A percentile compares a stretch with the other conserved stretches of the same genome.
Conservation (phyloP, 2,113 vertebrate species). For the Melanostigma gelatinosum region DNA sequence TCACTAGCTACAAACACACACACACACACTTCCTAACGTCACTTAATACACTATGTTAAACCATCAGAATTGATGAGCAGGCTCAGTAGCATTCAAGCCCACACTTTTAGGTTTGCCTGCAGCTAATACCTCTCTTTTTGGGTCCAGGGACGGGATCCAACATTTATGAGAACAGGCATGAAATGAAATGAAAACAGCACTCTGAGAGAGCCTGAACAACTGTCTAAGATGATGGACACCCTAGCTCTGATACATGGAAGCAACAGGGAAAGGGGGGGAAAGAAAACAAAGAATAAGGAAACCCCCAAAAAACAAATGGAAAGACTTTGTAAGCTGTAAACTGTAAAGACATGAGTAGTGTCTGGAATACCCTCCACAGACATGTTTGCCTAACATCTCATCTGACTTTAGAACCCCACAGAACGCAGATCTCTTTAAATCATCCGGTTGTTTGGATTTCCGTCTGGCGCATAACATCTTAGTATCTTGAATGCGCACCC, state of each 20-base stretch:
- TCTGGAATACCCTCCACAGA: constrained; percentile 31
- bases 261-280: neutral
- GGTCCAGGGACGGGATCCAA: constrained; percentile 55
- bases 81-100: constrained; percentile 37
- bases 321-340: constrained; percentile 31
- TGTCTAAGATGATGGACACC: constrained; percentile 58
- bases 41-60: constrained; percentile 42
- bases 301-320: constrained; percentile 35
- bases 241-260: constrained; percentile 11
- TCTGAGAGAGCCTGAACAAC: constrained; percentile 37
- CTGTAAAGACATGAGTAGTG: constrained; percentile 46
- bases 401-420: constrained; percentile 51
- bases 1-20: neutral
- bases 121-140: constrained; percentile 53
- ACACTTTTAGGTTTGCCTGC: constrained; percentile 48
- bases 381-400: constrained; percentile 58
- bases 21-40: neutral
- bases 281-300: constrained; percentile 5
- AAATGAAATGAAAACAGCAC: constrained; percentile 63
- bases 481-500: constrained; percentile 29
- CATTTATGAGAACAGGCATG: constrained; percentile 66
- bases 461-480: constrained; percentile 16
- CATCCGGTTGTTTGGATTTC: constrained; percentile 64
- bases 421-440: constrained; percentile 57
- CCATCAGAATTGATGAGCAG: constrained; percentile 40